These are phyloP conservation scores for Erannis defoliaria DNA, from an alignment of 2,888 invertebrate species.

Conservation along the genomic window DNA sequence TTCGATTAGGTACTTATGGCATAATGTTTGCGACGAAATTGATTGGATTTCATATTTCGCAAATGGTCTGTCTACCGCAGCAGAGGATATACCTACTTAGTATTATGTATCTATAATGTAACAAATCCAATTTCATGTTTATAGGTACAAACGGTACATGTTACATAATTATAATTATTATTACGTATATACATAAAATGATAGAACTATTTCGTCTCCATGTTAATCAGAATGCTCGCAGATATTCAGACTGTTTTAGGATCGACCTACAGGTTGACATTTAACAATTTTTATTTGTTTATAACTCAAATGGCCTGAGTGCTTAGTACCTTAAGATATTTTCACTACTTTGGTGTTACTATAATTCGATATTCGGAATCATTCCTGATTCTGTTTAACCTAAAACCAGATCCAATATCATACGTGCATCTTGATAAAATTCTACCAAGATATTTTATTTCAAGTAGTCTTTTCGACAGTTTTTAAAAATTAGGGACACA, in stretches of 20 bases:
- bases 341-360: too few species aligned
- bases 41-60: constrained; percentile 15
- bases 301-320: too few species aligned
- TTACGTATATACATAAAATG: too few species aligned
- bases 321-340: too few species aligned
- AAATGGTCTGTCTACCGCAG: constrained; percentile 9
- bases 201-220: too few species aligned
- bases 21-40: constrained; percentile 27
- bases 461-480: background rate
- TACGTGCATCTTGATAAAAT: background rate
- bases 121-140: background rate
- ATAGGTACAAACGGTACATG: too few species aligned
- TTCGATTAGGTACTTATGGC: constrained; percentile 31
- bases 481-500: background rate
- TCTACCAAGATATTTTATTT: background rate
- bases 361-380: background rate
- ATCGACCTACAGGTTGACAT: too few species aligned
- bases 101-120: background rate
- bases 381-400: background rate
- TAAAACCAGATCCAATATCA: background rate
- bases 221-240: too few species aligned
- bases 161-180: too few species aligned
- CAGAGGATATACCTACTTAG: background rate
- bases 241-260: too few species aligned
- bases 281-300: background rate